Conservation (phyloP, 2,797 vertebrate species). For the Pristis pectinata region DNA sequence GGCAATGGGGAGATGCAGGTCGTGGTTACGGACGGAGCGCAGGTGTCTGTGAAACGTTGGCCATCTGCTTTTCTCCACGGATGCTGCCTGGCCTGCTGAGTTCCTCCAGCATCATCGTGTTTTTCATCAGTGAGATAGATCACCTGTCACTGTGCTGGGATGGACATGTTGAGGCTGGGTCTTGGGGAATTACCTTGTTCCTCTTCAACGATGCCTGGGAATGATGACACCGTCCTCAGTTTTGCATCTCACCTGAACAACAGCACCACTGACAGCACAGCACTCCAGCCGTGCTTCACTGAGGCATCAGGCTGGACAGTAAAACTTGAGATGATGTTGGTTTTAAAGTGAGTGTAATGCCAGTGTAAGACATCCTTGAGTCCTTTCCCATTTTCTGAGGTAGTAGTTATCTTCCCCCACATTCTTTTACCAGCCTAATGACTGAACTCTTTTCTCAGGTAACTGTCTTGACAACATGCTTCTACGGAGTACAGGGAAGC, state of each 20-base stretch:
- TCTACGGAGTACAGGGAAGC: slow-evolving; percentile 75
- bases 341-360: background rate
- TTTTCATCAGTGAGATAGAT: too few relatives aligned
- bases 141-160: background rate
- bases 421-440: background rate
- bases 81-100: too few relatives aligned
- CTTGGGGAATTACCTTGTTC: background rate
- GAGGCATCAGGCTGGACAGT: background rate
- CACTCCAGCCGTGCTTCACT: background rate
- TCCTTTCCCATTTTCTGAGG: background rate
- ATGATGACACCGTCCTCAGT: background rate
- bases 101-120: too few relatives aligned
- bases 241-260: background rate
- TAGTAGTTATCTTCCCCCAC: background rate
- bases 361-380: background rate
- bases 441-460: slow-evolving; percentile 53
- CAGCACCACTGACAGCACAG: background rate
- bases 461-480: slow-evolving; percentile 74
- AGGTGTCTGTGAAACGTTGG: too few relatives aligned
- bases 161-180: background rate
- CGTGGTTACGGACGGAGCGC: too few relatives aligned
- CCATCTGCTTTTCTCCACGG: too few relatives aligned
- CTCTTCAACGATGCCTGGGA: background rate
- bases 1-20: too few relatives aligned
- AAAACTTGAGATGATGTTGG: background rate